Conservation (phyloP, 2,888 invertebrate species). For the Acleris holmiana region DNA sequence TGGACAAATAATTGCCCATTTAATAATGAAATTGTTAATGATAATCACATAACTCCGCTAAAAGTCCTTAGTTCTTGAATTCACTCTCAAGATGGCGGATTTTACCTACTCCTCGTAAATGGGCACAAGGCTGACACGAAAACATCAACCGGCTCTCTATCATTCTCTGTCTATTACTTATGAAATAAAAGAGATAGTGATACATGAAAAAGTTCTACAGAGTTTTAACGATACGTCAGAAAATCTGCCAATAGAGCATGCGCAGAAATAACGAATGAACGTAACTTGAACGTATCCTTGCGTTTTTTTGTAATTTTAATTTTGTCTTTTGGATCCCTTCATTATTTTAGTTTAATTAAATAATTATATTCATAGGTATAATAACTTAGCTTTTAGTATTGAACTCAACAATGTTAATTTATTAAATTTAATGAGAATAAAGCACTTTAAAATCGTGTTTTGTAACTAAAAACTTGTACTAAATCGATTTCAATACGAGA, state of each 20-base stretch:
- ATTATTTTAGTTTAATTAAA: background rate
- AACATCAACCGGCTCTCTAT: slow-evolving; percentile 82
- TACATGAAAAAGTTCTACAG: slow-evolving; percentile 70
- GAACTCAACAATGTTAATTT: too few relatives aligned
- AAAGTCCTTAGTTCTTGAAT: slow-evolving; percentile 85
- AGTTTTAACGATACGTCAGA: slow-evolving; percentile 62
- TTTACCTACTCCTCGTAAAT: slow-evolving; percentile 84
- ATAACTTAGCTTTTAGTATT: too few relatives aligned
- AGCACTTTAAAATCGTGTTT: too few relatives aligned
- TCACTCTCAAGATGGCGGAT: slow-evolving; percentile 87
- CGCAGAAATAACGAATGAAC: slow-evolving; percentile 62
- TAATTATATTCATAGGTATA: too few relatives aligned
- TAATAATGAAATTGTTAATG: slow-evolving; percentile 78
- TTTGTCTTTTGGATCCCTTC: background rate
- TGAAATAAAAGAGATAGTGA: slow-evolving; percentile 69
- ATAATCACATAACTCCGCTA: slow-evolving; percentile 76
- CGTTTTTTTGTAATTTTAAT: slow-evolving; percentile 44
- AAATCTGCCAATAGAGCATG: slow-evolving; percentile 75
- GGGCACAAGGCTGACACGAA: slow-evolving; percentile 85
- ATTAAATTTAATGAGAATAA: too few relatives aligned
- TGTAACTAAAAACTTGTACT: too few relatives aligned
- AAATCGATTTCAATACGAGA: too few relatives aligned
- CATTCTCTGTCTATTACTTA: slow-evolving; percentile 74
- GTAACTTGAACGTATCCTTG: slow-evolving; percentile 63
- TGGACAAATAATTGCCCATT: slow-evolving; percentile 69